Evolutionary conservation across 2,113 vertebrate species (phyloP).

Genomic region (Bubo blakistoni): DNA sequence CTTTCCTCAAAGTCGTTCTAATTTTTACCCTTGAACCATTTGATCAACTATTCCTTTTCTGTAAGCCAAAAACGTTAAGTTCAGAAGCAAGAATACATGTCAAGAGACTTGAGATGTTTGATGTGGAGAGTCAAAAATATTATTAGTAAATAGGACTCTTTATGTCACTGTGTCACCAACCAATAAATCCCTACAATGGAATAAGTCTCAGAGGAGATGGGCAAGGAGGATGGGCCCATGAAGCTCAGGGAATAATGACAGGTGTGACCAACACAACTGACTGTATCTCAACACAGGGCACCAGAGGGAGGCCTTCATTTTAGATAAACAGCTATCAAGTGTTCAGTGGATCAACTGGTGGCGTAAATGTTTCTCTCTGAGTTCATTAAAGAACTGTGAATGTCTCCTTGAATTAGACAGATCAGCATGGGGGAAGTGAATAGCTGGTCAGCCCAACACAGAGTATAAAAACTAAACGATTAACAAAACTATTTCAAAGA

Average conservation of each 20-base stretch:
- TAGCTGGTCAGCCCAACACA: fast-evolving
- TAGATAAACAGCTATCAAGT: background rate
- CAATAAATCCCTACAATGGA: background rate
- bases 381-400: background rate
- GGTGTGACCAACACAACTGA: background rate
- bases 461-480: background rate
- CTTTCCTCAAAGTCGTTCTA: background rate
- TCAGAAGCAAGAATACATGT: background rate
- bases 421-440: background rate
- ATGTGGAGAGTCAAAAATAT: background rate
- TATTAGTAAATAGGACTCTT: background rate
- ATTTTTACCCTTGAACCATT: background rate
- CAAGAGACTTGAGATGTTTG: background rate
- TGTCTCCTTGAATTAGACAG: background rate
- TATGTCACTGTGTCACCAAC: background rate
- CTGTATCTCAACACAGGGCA: background rate
- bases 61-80: background rate
- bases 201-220: background rate
- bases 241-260: background rate
- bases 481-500: background rate
- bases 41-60: background rate
- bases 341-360: background rate
- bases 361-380: background rate
- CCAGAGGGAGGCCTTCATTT: background rate
- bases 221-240: fast-evolving